phyloP scores from a whole-genome alignment of 2,113 vertebrate genomes.

The Gorsachius goisagi region DNA sequence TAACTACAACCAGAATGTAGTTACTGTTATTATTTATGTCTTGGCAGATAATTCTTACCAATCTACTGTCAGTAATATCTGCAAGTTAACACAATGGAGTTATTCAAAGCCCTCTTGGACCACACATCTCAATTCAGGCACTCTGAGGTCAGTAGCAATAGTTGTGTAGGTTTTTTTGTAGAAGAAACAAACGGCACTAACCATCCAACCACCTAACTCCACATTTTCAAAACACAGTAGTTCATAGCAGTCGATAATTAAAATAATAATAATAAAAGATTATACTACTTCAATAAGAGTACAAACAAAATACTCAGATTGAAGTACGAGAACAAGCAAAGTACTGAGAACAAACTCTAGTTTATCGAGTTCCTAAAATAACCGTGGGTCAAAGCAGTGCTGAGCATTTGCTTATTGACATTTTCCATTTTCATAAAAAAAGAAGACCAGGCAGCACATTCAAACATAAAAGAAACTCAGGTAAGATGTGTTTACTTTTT shows the following conservation, averaged over 20 bases:
- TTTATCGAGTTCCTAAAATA: constrained; percentile 28
- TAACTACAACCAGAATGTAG: neutral
- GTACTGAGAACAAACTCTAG: neutral
- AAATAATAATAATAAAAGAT: neutral
- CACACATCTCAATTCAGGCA: constrained; percentile 6
- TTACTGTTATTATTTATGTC: neutral
- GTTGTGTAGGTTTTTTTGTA: neutral
- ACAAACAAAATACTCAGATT: neutral
- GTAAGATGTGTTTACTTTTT: constrained; percentile 39
- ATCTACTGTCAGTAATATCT: neutral
- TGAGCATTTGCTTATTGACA: constrained; percentile 20
- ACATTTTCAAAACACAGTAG: constrained; percentile 31
- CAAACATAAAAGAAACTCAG: constrained; percentile 46
- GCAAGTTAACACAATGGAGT: neutral
- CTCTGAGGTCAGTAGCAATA: constrained; percentile 24
- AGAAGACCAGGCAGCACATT: constrained; percentile 41
- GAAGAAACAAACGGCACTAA: neutral
- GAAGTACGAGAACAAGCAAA: neutral
- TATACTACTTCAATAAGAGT: neutral
- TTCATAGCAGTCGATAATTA: neutral
- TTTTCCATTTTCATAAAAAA: constrained; percentile 43
- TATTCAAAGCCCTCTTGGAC: neutral
- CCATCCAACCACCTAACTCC: neutral
- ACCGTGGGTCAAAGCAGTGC: constrained; percentile 34
- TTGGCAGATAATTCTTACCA: neutral